Evolutionary conservation across 1,140 invertebrate species (phyloP), one percentile per base, ranked within the genome.

Genomic region (Piezodorus guildinii): DNA sequence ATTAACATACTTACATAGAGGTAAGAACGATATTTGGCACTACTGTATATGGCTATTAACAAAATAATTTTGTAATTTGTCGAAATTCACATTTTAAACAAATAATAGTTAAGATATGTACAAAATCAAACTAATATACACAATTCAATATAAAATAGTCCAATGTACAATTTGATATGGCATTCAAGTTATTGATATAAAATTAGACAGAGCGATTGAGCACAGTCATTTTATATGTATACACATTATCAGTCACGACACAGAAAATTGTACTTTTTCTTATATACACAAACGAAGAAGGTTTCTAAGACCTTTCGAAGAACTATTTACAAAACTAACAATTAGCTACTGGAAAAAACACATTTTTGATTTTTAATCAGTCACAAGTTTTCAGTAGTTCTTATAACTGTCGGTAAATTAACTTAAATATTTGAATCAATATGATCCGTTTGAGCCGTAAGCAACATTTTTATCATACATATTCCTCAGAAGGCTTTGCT

Each of bases 401-500:
- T 16, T 23, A 23, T 23, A 56, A 56, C 19, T 23, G 17, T 6
- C 23, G 17, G 23, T 23, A 23, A 56, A 56, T 56, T 56, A 56
- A 56, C 19, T 56, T 56, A 56, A 56, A 56, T 56, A 56, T 23
- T 25, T 25, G 52, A 56, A 56, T 56, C 52, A 56, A 56, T 56
- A 56, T 56, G 52, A 56, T 56, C 52, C 52, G 52, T 23, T 25
- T 49, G 46, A 49, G n/a, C 21, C 21, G 17, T 39, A 60, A 19
- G 30, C 8, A 10, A 25, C 27, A 19, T 39, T n/a, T n/a, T 49
- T 60, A 46, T 67, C 65, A 71, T 49, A 71, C 70, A 63, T 71
- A 71, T 67, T 71, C 70, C 65, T 71, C 70, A 23, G 68, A 68
- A 16, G 69, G 68, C 63, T 71, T 71, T 16, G 69, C 51, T 3